Evolutionary conservation across 2,113 vertebrate genomes (phyloP), one percentile per base, ranked within the genome.

Genomic region (Oophaga pumilio): DNA sequence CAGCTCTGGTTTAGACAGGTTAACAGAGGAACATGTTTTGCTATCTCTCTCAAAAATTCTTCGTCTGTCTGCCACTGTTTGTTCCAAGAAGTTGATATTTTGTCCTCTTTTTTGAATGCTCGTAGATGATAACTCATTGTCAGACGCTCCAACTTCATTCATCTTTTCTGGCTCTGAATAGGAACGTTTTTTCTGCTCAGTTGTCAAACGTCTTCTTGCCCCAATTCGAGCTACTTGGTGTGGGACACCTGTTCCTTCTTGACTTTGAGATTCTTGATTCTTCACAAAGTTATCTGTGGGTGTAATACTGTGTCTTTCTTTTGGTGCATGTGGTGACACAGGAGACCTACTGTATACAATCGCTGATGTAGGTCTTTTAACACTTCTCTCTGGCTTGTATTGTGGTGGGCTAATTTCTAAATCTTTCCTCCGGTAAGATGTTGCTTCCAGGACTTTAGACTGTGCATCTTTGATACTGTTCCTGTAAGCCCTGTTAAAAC

Each of bases 121-220:
- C 69, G 90, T 84, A 0, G 91, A 86, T 0, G 89, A 89, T 0
- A 91, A 92, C 82, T 96, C 96, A 0, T 88, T 76, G 0, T 97
- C 96, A 0, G 91, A 95, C 60, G 98, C 78, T 2, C 98, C 98
- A 10, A 99, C 95, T 90, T 99, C 96, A 0, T 99, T 96, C 93
- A 99, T 96, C 90, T 96, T 98, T 90, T 98, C 97, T 0, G 98
- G 98, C 93, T 99, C 98, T 0, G 98, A 99, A 91, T 97, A 99
- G 0, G 97, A 99, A 0, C 95, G 92, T 87, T 98, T 98, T 93
- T 98, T 99, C 93, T 99, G 97, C 91, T 97, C 97, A 0, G 92
- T 89, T 0, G 95, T 96, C 89, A 99, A 92, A 53, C 97, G 96
- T 85, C 94, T 96, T 28, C 98, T 96, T 3, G 96, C 95, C 0